Conservation (phyloP, 2,113 vertebrate genomes). For the Phyllostomus discolor region DNA sequence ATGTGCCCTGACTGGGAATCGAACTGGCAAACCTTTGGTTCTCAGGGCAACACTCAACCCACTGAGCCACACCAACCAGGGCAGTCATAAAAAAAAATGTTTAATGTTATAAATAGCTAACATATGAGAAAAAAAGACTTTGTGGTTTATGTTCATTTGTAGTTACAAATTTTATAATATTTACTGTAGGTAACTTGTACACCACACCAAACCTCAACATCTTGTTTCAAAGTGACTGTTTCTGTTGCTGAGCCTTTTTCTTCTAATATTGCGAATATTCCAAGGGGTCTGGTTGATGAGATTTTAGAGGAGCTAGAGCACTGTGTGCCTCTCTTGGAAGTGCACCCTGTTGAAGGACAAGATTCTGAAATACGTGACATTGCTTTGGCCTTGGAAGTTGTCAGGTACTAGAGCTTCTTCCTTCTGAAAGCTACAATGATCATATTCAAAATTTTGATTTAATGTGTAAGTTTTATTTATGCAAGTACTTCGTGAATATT, state of each 20-base stretch:
- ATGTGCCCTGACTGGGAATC: too few species aligned
- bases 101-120: not conserved
- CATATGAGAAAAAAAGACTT: not conserved
- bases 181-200: constrained; percentile 71
- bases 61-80: too few species aligned
- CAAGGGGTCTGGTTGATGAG: constrained; percentile 70
- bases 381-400: constrained; percentile 74
- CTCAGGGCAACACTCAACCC: too few species aligned
- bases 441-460: not conserved
- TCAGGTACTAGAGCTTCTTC: constrained; percentile 64
- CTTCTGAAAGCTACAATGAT: not conserved
- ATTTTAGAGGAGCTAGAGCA: constrained; percentile 74
- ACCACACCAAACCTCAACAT: constrained; percentile 46
- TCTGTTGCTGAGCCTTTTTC: constrained; percentile 76
- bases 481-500: not conserved
- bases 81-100: not conserved
- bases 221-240: constrained; percentile 71
- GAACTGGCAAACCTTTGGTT: too few species aligned
- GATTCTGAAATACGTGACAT: constrained; percentile 57
- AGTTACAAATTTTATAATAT: constrained; percentile 23
- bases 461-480: not conserved
- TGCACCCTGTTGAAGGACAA: constrained; percentile 75
- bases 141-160: not conserved
- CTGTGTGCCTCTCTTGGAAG: constrained; percentile 70
- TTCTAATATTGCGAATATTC: constrained; percentile 75